Base-by-base conservation (phyloP, 2,888 invertebrate genomes). In the Cataglyphis albicans region DNA sequence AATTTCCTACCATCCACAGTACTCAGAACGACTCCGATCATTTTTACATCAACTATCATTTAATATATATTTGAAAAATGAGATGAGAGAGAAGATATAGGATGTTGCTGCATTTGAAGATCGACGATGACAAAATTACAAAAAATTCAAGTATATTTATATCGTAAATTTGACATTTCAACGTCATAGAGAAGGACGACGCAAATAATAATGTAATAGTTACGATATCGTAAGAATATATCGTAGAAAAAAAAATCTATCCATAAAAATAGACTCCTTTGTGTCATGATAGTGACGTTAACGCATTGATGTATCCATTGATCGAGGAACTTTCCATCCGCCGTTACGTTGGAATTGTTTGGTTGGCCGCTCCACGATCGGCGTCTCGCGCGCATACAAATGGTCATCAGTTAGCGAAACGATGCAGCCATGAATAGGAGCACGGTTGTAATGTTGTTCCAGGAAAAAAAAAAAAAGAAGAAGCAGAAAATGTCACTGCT, bases 361-460 rank as follows among this genome's bases (percentile, higher is more conserved):
- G 65, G 67, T 21, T 21, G 21, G 21, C 21, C 21, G 38, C 81
- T 67, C 48, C 35, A 59, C 63, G 74, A 65, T 25, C 35, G 74
- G 74, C 48, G 52, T 81, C 65, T 35, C 52, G 52, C 52, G 63
- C 61, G 80, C 81, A 81, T 81, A 81, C 63, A 75, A 74, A 64
- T 81, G 75, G 21, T 70, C 75, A 48, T 21, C 74, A 41, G 75
- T 52, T 76, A 83, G 78, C 78, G 67, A 73, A 84, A 84, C 78
- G 64, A 78, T 70, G 72, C 48, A 65, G 57, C 29, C 63, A 38
- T 41, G 83, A 59, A 72, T 74, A 64, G 63, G 59, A 55, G 57
- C 74, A 41, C 44, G 63, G 76, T 65, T 44, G 64, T 76, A 80
- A 80, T 61, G 72, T 72, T 72, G 78, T 70, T 80, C 59, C 78